Evolutionary conservation across 2,888 invertebrate species (phyloP).

Genomic region (Chelonus formosanus): DNA sequence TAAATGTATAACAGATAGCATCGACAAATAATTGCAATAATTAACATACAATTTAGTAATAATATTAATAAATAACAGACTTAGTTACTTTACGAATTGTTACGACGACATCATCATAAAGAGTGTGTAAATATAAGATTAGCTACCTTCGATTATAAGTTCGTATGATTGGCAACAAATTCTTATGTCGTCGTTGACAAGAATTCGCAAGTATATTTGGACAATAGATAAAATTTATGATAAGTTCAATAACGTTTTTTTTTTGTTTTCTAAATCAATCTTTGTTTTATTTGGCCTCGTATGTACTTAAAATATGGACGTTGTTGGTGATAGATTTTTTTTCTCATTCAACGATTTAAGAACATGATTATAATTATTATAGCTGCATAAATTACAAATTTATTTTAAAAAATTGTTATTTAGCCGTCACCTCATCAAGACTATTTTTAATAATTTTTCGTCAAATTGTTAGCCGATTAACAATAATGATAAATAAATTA

Average conservation of each 20-base stretch:
- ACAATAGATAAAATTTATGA: constrained; percentile 35
- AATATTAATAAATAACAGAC: constrained; percentile 39
- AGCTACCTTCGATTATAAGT: constrained; percentile 26
- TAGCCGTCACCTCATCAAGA: constrained; percentile 17
- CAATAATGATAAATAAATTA: too few species aligned
- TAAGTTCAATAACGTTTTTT: constrained; percentile 29
- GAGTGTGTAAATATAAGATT: constrained; percentile 18
- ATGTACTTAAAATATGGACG: constrained; percentile 36
- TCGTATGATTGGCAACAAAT: constrained; percentile 30
- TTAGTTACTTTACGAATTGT: constrained; percentile 32
- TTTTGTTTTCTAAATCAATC: constrained; percentile 24
- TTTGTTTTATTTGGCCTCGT: constrained; percentile 24
- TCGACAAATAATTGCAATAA: constrained; percentile 22
- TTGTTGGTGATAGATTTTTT: constrained; percentile 31
- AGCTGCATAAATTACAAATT: neutral
- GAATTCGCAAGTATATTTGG: constrained; percentile 26
- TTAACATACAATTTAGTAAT: constrained; percentile 39
- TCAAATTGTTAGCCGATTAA: too few species aligned
- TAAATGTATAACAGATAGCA: neutral
- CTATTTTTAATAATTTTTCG: too few species aligned
- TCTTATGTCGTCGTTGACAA: constrained; percentile 17
- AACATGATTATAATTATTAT: constrained; percentile 8
- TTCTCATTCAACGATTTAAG: constrained; percentile 26
- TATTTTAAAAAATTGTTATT: neutral
- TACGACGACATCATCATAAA: constrained; percentile 32